Evolutionary conservation across 2,888 invertebrate species (phyloP).

Genomic region (Marasmarcha lunaedactyla): DNA sequence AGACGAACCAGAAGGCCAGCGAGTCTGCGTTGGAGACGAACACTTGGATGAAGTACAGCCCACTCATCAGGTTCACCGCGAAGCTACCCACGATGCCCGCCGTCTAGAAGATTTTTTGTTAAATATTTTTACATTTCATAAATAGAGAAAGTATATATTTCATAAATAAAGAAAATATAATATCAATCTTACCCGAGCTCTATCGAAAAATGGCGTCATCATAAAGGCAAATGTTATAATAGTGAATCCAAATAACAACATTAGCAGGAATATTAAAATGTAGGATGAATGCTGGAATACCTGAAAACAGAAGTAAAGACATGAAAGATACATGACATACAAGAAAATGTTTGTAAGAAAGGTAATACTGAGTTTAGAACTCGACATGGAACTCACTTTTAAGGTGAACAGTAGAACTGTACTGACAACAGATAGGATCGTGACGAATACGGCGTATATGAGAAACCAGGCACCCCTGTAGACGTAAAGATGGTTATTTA

Average conservation of each 20-base stretch:
- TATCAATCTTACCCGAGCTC: constrained; percentile 74
- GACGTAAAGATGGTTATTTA: constrained; percentile 14
- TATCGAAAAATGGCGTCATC: constrained; percentile 89
- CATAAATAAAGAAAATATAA: background rate
- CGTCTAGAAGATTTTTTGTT: constrained; percentile 71
- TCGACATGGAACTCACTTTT: constrained; percentile 65
- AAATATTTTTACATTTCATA: constrained; percentile 1
- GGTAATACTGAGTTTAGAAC: too few species aligned
- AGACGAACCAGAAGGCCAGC: constrained; percentile 80
- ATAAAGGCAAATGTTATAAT: constrained; percentile 86
- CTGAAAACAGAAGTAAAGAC: constrained; percentile 69
- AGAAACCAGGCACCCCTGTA: constrained; percentile 86
- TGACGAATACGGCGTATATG: constrained; percentile 80
- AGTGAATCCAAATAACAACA: constrained; percentile 83
- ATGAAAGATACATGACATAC: too few species aligned
- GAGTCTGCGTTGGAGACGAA: constrained; percentile 78
- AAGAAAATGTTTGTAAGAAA: too few species aligned
- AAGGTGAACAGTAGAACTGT: constrained; percentile 78
- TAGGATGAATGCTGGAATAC: constrained; percentile 85
- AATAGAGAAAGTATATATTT: too few species aligned
- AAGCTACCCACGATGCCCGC: constrained; percentile 86
- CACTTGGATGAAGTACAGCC: constrained; percentile 85
- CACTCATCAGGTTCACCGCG: constrained; percentile 80
- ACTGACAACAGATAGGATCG: constrained; percentile 76
- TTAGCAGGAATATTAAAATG: constrained; percentile 81